Conservation (phyloP, 2,113 vertebrate genomes). For the Aegithalos caudatus region DNA sequence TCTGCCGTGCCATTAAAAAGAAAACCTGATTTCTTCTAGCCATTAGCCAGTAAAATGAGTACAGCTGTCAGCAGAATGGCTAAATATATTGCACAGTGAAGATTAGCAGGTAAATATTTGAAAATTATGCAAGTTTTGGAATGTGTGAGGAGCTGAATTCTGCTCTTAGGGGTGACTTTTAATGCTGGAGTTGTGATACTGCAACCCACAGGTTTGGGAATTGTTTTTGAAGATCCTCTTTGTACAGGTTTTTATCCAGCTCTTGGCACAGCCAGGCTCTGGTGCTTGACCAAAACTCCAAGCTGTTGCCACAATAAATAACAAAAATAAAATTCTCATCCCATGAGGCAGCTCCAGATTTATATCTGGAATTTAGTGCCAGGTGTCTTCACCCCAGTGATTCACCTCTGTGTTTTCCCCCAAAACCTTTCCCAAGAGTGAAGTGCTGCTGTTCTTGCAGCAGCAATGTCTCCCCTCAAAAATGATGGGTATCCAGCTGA, state of each 20-base stretch:
- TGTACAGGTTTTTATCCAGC: neutral
- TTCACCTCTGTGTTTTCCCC: neutral
- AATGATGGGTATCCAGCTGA: rapidly evolving
- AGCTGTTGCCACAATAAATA: slow-evolving; percentile 1
- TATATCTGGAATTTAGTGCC: neutral
- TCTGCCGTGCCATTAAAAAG: slow-evolving; percentile 68
- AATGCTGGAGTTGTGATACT: neutral
- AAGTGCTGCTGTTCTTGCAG: neutral
- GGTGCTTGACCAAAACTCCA: neutral
- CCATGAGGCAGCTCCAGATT: neutral
- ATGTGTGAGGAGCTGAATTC: neutral
- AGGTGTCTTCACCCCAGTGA: neutral
- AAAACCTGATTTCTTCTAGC: slow-evolving; percentile 58
- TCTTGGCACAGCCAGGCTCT: neutral
- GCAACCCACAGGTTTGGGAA: neutral
- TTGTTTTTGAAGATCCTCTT: neutral
- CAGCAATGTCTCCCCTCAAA: neutral
- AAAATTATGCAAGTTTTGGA: neutral
- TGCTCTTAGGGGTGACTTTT: neutral
- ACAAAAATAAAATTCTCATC: neutral
- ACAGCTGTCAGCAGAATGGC: slow-evolving; percentile 49
- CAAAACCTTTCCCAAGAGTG: neutral
- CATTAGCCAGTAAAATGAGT: slow-evolving; percentile 36
- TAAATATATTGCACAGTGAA: neutral
- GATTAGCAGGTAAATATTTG: slow-evolving; percentile 40